Conservation (phyloP, 2,113 vertebrate species). For the Saimiri boliviensis region DNA sequence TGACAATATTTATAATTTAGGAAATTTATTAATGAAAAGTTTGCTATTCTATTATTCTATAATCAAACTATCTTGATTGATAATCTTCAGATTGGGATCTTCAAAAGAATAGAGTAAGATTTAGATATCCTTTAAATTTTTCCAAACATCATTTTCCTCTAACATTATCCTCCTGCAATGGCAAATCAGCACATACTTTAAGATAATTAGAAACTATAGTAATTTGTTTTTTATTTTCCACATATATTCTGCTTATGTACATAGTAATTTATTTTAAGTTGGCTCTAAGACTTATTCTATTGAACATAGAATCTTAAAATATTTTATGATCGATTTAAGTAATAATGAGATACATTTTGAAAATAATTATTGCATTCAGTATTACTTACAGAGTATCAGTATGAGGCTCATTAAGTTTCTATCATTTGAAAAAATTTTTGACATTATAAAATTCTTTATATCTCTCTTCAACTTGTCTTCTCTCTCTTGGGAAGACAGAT, state of each 20-base stretch:
- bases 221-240: not conserved
- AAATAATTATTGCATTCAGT: not conserved
- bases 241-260: no score
- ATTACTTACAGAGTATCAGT: not conserved
- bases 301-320: not conserved
- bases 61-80: slow-evolving; percentile 9
- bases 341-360: not conserved
- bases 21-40: slow-evolving; percentile 63
- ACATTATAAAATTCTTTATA: not conserved
- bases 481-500: not conserved
- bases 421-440: no score
- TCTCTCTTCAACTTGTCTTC: not conserved
- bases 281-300: no score
- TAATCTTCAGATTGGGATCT: not conserved
- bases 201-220: not conserved
- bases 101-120: not conserved
- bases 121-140: not conserved
- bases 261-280: not conserved
- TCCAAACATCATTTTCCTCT: not conserved
- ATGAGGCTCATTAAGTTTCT: not conserved
- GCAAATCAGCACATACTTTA: not conserved
- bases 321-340: slow-evolving; percentile 1
- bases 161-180: not conserved
- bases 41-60: slow-evolving; percentile 54
- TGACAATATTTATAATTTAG: slow-evolving; percentile 29